A percentile compares a stretch with the other conserved stretches of the same genome.
Conservation (phyloP, 1,140 invertebrate species). For the Drosophila quadrilineata region DNA sequence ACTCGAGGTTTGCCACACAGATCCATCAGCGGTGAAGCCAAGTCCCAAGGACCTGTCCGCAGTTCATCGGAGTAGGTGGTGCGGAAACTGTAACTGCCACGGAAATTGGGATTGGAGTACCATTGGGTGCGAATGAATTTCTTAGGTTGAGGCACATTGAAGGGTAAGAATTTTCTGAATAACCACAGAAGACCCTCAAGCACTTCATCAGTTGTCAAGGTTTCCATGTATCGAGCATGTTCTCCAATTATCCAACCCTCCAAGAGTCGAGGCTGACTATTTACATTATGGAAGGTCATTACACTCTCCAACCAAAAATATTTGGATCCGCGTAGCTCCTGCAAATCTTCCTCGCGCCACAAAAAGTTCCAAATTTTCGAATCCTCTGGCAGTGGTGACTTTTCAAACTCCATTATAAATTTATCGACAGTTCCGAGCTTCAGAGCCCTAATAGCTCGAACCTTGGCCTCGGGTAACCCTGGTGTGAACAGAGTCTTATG, state of each 20-base stretch:
- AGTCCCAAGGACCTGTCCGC: slow-evolving; percentile 81
- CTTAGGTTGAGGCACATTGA: slow-evolving; percentile 36
- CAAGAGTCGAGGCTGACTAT: slow-evolving; percentile 86
- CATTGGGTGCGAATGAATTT: slow-evolving; percentile 82
- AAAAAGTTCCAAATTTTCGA: slow-evolving; percentile 81
- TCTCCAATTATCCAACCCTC: slow-evolving; percentile 85
- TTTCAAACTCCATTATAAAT: slow-evolving; percentile 87
- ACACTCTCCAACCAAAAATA: slow-evolving; percentile 85
- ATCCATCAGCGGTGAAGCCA: slow-evolving; percentile 83
- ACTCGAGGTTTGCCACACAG: slow-evolving; percentile 82
- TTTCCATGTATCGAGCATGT: slow-evolving; percentile 83
- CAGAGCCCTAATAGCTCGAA: slow-evolving; percentile 84
- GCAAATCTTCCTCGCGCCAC: slow-evolving; percentile 82
- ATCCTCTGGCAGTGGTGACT: slow-evolving; percentile 84
- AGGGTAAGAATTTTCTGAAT: slow-evolving; percentile 79
- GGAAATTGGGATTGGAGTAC: slow-evolving; percentile 85
- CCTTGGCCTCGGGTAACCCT: slow-evolving; percentile 84
- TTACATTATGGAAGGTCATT: slow-evolving; percentile 85
- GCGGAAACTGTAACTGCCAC: slow-evolving; percentile 88
- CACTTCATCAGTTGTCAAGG: slow-evolving; percentile 82
- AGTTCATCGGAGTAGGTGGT: slow-evolving; percentile 83
- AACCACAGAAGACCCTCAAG: slow-evolving; percentile 81
- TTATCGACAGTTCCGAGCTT: slow-evolving; percentile 89
- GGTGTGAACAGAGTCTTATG: slow-evolving; percentile 84
- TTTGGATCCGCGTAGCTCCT: slow-evolving; percentile 55